Base-by-base conservation (phyloP, 2,797 vertebrate genomes). In the Muraenolepis orangiensis region DNA sequence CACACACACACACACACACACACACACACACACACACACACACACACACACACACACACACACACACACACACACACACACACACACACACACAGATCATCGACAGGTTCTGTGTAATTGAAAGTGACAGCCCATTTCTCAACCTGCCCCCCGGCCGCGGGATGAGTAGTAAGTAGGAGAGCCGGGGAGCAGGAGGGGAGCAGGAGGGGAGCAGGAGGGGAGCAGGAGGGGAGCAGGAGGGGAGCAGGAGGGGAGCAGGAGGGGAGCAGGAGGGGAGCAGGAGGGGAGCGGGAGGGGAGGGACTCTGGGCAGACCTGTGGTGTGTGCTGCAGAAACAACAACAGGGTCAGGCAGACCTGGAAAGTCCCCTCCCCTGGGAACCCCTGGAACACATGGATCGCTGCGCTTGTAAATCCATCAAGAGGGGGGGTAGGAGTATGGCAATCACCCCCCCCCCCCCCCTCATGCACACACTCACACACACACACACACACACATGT, bases 31-130 rank as follows among this genome's bases (percentile, higher is more conserved):
- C 14, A 5, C 40, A 38, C 14, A 29, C 26, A 18, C 20, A 13
- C n/a, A 34, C 23, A 6, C 69, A 74, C 68, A 23, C 18, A 34
- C 31, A 69, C 31, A 8, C 20, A 36, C 18, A 10, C 31, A 18
- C 23, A 1, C 69, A 1, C 69, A 8, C 23, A 2, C 69, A 28
- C 69, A 28, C 20, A 5, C 18, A 68, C 28, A 69, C 3, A 67
- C 36, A 46, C 14, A n/a, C n/a, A 69, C 10, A 38, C 38, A 68
- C 67, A 57, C 72, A 74, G 38, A 34, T 38, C 34, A 73, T 61
- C 26, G 8, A 61, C 57, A 26, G n/a, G 5, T 26, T 69, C 31
- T 23, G n/a, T 26, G 8, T 69, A 32, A 69, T 69, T 36, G 34
- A n/a, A 69, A 36, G 68, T 34, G 68, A 69, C 68, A 38, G 6